These are phyloP conservation scores for Ictalurus punctatus DNA, from an alignment of 2,113 vertebrate genomes.

Conservation along the genomic window DNA sequence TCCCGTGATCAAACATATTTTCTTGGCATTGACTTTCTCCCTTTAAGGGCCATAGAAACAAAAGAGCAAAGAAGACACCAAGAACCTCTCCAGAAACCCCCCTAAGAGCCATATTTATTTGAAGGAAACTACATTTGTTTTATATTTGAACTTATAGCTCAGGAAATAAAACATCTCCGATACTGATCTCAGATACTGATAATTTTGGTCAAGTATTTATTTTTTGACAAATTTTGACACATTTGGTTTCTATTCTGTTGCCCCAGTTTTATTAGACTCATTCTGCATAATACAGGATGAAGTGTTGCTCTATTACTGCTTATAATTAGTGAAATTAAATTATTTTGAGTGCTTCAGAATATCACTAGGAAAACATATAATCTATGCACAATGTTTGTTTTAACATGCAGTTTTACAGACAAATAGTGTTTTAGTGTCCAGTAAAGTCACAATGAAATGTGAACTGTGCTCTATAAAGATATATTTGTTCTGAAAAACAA, in stretches of 20 bases:
- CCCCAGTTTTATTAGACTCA: not conserved
- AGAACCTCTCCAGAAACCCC: constrained; percentile 56
- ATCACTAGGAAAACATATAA: not conserved
- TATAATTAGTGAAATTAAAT: constrained; percentile 27
- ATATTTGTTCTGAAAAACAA: constrained; percentile 49
- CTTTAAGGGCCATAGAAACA: constrained; percentile 65
- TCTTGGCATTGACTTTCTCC: constrained; percentile 70
- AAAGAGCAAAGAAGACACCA: constrained; percentile 66
- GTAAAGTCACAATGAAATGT: constrained; percentile 54
- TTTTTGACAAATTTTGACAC: not conserved
- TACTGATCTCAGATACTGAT: not conserved
- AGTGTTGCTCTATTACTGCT: constrained; percentile 6
- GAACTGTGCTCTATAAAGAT: constrained; percentile 56
- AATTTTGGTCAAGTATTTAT: constrained; percentile 1
- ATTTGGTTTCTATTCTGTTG: not conserved
- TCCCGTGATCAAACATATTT: constrained; percentile 66
- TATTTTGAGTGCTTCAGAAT: constrained; percentile 28
- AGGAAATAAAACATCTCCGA: constrained; percentile 21
- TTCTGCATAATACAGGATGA: not conserved
- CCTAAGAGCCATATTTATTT: constrained; percentile 12
- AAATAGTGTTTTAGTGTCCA: constrained; percentile 54
- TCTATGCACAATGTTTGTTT: constrained; percentile 32
- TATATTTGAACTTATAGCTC: constrained; percentile 30
- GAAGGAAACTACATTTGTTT: constrained; percentile 13
- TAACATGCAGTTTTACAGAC: constrained; percentile 45